phyloP scores from a whole-genome alignment of 2,113 vertebrate genomes.

The Euleptes europaea region DNA sequence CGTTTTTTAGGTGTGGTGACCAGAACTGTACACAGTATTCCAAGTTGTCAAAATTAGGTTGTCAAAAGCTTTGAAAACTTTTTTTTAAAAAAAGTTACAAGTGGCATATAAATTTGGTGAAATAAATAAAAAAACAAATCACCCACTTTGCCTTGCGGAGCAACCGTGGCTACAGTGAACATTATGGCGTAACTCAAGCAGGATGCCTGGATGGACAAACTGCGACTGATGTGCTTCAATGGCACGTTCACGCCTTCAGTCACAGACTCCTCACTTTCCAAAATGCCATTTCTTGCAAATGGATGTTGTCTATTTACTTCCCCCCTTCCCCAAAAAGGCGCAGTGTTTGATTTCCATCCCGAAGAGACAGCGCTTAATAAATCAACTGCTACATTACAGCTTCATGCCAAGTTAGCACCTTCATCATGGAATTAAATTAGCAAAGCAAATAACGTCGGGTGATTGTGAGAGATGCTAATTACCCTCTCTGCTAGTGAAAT shows the following conservation, averaged over 20 bases:
- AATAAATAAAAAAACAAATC: no score
- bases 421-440: slow-evolving; percentile 81
- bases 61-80: no score
- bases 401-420: slow-evolving; percentile 82
- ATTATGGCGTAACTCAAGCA: neutral
- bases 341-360: slow-evolving; percentile 75
- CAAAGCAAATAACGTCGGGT: slow-evolving; percentile 78
- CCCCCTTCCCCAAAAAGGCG: slow-evolving; percentile 66
- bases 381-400: slow-evolving; percentile 79
- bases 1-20: no score
- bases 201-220: slow-evolving; percentile 50
- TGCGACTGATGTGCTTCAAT: slow-evolving; percentile 75
- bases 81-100: no score
- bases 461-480: slow-evolving; percentile 84
- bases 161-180: neutral
- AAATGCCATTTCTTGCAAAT: slow-evolving; percentile 77
- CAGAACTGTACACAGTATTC: no score
- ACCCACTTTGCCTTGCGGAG: neutral
- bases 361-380: slow-evolving; percentile 74
- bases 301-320: slow-evolving; percentile 75
- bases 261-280: slow-evolving; percentile 79
- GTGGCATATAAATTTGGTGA: no score
- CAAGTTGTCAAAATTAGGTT: no score
- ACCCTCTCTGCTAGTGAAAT: slow-evolving; percentile 75
- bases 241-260: slow-evolving; percentile 78